Evolutionary conservation across 2,113 vertebrate species (phyloP), one percentile per base, ranked within the genome.

Genomic region (Microtus montanus): DNA sequence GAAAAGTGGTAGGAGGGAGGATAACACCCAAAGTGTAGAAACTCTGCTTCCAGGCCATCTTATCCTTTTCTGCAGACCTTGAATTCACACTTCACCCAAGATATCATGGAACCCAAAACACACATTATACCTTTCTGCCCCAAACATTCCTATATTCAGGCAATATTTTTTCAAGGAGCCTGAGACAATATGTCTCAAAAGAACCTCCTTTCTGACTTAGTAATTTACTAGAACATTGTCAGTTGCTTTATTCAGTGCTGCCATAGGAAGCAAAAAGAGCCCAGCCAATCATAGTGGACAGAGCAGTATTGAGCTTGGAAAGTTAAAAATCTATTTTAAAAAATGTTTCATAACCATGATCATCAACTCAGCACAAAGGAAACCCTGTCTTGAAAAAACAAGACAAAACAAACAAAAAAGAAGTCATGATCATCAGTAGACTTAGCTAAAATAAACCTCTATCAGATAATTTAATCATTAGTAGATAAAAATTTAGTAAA

Each of bases 371-470:
- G 70, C n/a, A 71, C 70, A 73, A 73, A 73, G n/a, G 70, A 73
- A 38, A 38, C 19, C 70, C 17, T 71, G 68, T n/a, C 68, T 71
- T 71, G 35, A 71, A 66, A 66, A 28, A 64, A 30, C 63, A 66
- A 66, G 15, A 54, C 52, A 54, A 52, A 66, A 66, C 26, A 66
- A 30, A 66, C 58, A 58, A 7, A 58, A 58, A 58, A 58, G 19
- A 71, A 71, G 35, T n/a, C 68, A 71, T 71, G 35, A 71, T 71
- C 68, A 26, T 73, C 10, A 83, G 33, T 26, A 38, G 52, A 38
- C 71, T 90, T 88, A 92, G 66, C 68, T 71, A 88, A 89, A 96
- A 87, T 61, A 91, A 97, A 88, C 11, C 12, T 38, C 52, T 94
- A 74, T 61, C 33, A 15, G 47, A 79, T 83, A 28, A 89, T 87